Percentiles rank a stretch among this genome's conserved stretches.
These are phyloP conservation scores for Xenops minutus DNA, from an alignment of 2,797 vertebrate genomes.

Conservation along the genomic window DNA sequence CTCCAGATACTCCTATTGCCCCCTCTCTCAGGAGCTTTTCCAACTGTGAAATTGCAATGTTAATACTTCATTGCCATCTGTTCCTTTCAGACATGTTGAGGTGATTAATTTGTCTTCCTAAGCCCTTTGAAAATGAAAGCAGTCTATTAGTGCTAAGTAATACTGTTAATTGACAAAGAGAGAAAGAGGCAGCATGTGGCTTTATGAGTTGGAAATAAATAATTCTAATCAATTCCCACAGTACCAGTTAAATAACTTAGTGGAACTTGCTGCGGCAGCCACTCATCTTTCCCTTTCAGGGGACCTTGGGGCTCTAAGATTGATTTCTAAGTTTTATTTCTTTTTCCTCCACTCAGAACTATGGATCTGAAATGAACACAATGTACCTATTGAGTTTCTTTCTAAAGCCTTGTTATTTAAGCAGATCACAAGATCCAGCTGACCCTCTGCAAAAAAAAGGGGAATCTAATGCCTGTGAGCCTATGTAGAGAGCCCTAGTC, in stretches of 20 bases:
- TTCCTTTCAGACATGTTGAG: conserved; percentile 43
- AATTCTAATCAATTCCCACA: not conserved
- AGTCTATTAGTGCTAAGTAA: conserved; percentile 48
- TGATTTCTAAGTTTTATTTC: not conserved
- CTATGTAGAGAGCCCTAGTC: not conserved
- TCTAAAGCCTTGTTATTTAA: not conserved
- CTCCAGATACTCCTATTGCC: not conserved
- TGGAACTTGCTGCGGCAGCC: not conserved
- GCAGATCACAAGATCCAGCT: not conserved
- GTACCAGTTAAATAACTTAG: not conserved
- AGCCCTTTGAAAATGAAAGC: conserved; percentile 61
- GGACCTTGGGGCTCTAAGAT: not conserved
- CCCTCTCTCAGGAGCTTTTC: not conserved
- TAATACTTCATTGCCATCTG: conserved; percentile 57
- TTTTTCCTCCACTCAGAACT: not conserved
- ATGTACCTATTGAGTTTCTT: not conserved
- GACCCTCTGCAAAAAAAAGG: not conserved
- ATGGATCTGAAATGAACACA: not conserved
- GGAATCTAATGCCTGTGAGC: not conserved
- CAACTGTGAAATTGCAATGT: conserved; percentile 23
- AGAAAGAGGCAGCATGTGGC: not conserved
- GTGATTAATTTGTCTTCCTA: conserved; percentile 55
- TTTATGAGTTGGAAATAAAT: not conserved
- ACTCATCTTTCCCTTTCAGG: not conserved
- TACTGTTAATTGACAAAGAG: conserved; percentile 33